phyloP scores from a whole-genome alignment of 2,113 vertebrate genomes.

The Phrynosoma platyrhinos region DNA sequence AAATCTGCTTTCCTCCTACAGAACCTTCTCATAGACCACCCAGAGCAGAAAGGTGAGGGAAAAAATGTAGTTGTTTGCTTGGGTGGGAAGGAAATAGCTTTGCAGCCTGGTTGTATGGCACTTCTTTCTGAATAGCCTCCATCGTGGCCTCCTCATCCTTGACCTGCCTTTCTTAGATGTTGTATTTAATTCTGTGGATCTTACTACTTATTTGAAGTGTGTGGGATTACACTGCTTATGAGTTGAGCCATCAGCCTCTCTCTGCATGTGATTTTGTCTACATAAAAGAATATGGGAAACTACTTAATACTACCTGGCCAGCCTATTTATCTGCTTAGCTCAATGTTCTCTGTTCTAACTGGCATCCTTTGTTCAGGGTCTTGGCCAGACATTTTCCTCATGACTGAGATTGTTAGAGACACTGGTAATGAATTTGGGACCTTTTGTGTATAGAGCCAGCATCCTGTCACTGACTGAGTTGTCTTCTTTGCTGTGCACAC shows the following conservation, averaged over 20 bases:
- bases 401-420: neutral
- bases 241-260: no score
- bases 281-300: no score
- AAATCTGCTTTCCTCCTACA: slow-evolving; percentile 91
- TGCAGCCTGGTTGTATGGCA: neutral
- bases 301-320: no score
- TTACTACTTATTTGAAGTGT: no score
- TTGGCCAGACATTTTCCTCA: neutral
- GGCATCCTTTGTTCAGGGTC: neutral
- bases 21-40: slow-evolving; percentile 86
- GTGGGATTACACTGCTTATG: no score
- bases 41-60: slow-evolving; percentile 87
- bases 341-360: no score
- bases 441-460: neutral
- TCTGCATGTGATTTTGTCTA: no score
- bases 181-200: neutral
- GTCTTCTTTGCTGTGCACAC: no score
- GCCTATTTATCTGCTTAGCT: no score
- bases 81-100: neutral
- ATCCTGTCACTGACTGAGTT: neutral
- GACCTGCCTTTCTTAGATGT: neutral
- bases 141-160: neutral
- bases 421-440: neutral
- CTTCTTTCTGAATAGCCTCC: neutral
- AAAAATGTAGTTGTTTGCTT: neutral